Percentiles rank a stretch among this genome's conserved stretches.
Evolutionary conservation across 2,113 vertebrate species (phyloP).

Genomic region (Cnemophilus loriae): DNA sequence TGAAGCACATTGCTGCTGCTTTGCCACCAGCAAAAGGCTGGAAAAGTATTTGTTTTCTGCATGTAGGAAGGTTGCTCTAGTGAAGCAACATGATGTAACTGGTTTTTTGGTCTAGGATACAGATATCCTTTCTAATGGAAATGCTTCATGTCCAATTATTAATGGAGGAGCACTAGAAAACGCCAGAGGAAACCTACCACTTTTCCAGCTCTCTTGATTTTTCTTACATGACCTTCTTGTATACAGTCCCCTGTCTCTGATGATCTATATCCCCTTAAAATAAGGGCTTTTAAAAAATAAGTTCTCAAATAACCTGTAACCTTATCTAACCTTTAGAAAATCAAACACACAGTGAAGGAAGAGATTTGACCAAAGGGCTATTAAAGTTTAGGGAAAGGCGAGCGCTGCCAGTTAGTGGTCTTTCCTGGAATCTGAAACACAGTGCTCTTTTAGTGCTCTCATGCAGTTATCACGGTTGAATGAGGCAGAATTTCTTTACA

Average conservation of each 20-base stretch:
- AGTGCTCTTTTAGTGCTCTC: neutral
- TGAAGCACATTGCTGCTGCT: neutral
- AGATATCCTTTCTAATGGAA: neutral
- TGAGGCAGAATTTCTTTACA: neutral
- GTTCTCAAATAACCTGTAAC: neutral
- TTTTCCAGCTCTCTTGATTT: neutral
- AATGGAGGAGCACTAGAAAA: neutral
- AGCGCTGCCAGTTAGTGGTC: neutral
- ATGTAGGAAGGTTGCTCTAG: neutral
- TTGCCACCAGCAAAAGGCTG: neutral
- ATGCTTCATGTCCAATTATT: neutral
- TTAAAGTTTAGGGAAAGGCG: neutral
- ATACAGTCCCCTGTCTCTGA: neutral
- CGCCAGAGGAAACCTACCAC: neutral
- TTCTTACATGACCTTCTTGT: neutral
- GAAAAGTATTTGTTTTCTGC: neutral
- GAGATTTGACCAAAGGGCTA: neutral
- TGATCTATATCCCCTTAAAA: neutral
- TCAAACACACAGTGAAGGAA: neutral
- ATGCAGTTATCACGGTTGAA: neutral
- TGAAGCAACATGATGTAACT: neutral
- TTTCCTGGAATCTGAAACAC: neutral
- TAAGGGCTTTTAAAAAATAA: neutral
- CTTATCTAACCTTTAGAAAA: neutral
- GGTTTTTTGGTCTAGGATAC: neutral